phyloP scores from a whole-genome alignment of 2,888 invertebrate genomes.

The Himalopsyche kuldschensis region DNA sequence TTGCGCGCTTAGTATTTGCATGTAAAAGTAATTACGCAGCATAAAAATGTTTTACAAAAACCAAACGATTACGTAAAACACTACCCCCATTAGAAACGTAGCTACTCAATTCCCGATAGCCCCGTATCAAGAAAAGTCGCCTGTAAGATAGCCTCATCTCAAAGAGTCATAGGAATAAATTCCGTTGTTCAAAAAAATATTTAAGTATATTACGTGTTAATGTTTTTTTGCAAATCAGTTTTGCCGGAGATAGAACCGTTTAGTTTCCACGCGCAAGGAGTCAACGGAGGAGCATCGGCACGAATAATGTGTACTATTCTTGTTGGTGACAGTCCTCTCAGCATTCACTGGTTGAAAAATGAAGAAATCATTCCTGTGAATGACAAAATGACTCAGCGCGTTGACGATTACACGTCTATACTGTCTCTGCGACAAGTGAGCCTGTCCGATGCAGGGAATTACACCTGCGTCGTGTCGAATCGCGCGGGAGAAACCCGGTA shows the following conservation, averaged over 20 bases:
- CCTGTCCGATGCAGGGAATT: conserved; percentile 56
- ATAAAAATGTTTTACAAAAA: neutral
- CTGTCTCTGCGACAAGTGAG: conserved; percentile 52
- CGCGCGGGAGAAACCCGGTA: conserved; percentile 58
- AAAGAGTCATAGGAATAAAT: neutral
- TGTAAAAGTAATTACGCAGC: neutral
- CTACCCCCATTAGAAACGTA: neutral
- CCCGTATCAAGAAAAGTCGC: neutral
- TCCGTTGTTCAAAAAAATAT: too few species aligned
- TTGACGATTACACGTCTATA: conserved; percentile 55
- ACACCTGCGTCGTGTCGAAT: conserved; percentile 62
- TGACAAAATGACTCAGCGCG: conserved; percentile 45
- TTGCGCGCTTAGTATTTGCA: neutral
- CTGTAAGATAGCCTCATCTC: neutral
- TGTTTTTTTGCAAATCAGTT: conserved; percentile 44
- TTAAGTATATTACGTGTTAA: neutral
- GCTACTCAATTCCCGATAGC: neutral
- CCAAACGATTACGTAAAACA: neutral
- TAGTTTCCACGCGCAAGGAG: conserved; percentile 54
- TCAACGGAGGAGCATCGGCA: conserved; percentile 57
- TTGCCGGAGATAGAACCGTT: conserved; percentile 59
- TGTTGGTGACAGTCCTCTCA: conserved; percentile 78
- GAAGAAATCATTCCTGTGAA: conserved; percentile 43
- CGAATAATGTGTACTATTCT: conserved; percentile 68
- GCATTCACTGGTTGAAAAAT: conserved; percentile 68